Base-by-base conservation (phyloP, 35 echinoderm and acorn worm genomes). In the Ophiothrix spiculata region DNA sequence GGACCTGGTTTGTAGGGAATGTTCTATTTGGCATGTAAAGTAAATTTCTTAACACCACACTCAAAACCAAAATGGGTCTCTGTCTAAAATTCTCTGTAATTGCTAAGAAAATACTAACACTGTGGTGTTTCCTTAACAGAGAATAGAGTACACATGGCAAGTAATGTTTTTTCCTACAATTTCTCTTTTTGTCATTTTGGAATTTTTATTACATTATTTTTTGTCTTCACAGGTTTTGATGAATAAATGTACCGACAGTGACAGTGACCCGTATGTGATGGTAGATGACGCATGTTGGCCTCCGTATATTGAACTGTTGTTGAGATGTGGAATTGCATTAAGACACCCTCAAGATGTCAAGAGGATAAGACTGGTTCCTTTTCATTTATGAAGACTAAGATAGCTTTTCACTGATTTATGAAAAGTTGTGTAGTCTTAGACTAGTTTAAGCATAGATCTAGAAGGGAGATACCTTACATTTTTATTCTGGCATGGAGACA, bases 221-320 rank as follows among this genome's bases (percentile, higher is more conserved):
- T 78, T 36, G 0, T 75, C 56, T 31, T 64, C 33, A 19, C 75
- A 93, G 92, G 23, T 84, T 17, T 74, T 93, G 63, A 89, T 89
- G 87, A 93, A 93, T 56, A 92, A 82, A 36, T 83, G 86, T 23
- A 89, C 82, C 40, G 87, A 64, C 74, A 54, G 63, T 75, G 92
- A 90, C 2, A 35, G 39, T 10, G 87, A 89, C 63, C 92, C 81
- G 0, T 89, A 93, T 64, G 40, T 93, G 32, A 32, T 63, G 4
- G 37, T 93, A 21, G 49, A 80, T 42, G 81, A 84, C 11, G 32
- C 64, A 17, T 89, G 84, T 45, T 93, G 92, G 92, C 92, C 92
- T 33, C 87, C 87, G 0, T 93, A 93, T 64, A 73, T 93, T 0
- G 92, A 93, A 76, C 82, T 93, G 15, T 80, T 93, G 11, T 82